Base-by-base conservation (phyloP, 2,888 invertebrate species). In the Drosophila picticornis region DNA sequence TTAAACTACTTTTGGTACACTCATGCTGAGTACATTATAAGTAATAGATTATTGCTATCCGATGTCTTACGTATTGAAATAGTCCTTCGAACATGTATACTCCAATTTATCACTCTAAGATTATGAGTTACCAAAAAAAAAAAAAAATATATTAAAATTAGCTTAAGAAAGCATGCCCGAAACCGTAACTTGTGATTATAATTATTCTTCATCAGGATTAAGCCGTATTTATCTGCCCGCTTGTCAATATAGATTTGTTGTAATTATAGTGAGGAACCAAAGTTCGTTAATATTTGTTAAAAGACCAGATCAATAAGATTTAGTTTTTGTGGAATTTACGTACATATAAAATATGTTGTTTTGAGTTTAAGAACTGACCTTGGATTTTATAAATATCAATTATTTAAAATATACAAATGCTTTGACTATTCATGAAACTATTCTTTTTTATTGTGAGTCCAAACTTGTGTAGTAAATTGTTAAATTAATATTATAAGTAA, bases 11-110 rank as follows among this genome's bases (percentile, higher is more conserved):
- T 27, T 31, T 46, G 25, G 36, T n/a, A 29, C 31, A n/a, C 31
- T 4, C 38, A 31, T 34, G 29, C n/a, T 4, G 13, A 29, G 63
- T 48, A 25, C 19, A 61, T 46, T 60, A n/a, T 29, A 32, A 32
- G 9, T 10, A n/a, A 31, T 34, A n/a, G n/a, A n/a, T 43, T 16
- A 43, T 60, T 63, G 59, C 31, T 43, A 16, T n/a, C n/a, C n/a
- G 31, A 40, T 31, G 22, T 19, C 29, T 13, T 13, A n/a, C 13
- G 38, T 11, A 31, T 13, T 19, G 7, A 57, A 31, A 25, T 1
- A 16, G 31, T 13, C 5, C 2, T 29, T 29, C 7, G 10, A 56
- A 16, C 0, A 38, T 29, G 2, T 13, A 27, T 53, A 22, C 16
- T 22, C 32, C 2, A 16, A 9, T 4, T 46, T 25, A 46, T 46